Conservation (phyloP, 2,113 vertebrate genomes). For the Hippocampus zosterae region DNA sequence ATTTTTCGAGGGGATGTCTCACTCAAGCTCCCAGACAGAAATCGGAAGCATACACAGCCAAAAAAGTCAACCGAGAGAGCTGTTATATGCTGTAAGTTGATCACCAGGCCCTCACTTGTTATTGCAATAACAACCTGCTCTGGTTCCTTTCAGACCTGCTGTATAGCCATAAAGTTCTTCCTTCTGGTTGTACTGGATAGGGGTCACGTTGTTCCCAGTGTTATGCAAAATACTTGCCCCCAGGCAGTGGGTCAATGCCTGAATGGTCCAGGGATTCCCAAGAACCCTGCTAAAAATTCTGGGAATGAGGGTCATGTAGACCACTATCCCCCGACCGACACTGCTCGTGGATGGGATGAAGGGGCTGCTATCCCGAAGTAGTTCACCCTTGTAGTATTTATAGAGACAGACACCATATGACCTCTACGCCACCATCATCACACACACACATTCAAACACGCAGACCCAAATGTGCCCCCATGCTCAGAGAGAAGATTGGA, state of each 20-base stretch:
- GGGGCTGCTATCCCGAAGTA: slow-evolving; percentile 22
- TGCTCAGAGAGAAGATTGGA: slow-evolving; percentile 34
- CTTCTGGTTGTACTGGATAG: slow-evolving; percentile 4
- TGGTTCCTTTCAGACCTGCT: slow-evolving; percentile 12
- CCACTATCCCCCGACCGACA: slow-evolving; percentile 12
- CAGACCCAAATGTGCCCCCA: slow-evolving; percentile 36
- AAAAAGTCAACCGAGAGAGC: slow-evolving; percentile 66
- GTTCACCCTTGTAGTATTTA: slow-evolving; percentile 55
- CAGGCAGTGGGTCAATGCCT: slow-evolving; percentile 31
- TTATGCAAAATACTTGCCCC: slow-evolving; percentile 34
- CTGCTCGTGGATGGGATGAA: slow-evolving; percentile 2
- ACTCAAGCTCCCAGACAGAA: slow-evolving; percentile 78
- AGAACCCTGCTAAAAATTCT: slow-evolving; percentile 33
- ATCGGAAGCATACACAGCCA: slow-evolving; percentile 74
- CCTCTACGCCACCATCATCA: slow-evolving; percentile 38
- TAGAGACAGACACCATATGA: slow-evolving; percentile 47
- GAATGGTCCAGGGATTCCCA: slow-evolving; percentile 47
- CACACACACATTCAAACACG: slow-evolving; percentile 26
- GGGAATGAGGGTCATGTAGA: slow-evolving; percentile 36
- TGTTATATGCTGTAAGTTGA: slow-evolving; percentile 66
- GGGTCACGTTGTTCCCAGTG: slow-evolving; percentile 25
- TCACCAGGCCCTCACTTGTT: slow-evolving; percentile 6
- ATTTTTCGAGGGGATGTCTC: slow-evolving; percentile 77
- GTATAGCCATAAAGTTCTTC: slow-evolving; percentile 21
- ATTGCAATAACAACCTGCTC: slow-evolving; percentile 17